Evolutionary conservation across 2,888 invertebrate genomes (phyloP).

Genomic region (Diploptera punctata): DNA sequence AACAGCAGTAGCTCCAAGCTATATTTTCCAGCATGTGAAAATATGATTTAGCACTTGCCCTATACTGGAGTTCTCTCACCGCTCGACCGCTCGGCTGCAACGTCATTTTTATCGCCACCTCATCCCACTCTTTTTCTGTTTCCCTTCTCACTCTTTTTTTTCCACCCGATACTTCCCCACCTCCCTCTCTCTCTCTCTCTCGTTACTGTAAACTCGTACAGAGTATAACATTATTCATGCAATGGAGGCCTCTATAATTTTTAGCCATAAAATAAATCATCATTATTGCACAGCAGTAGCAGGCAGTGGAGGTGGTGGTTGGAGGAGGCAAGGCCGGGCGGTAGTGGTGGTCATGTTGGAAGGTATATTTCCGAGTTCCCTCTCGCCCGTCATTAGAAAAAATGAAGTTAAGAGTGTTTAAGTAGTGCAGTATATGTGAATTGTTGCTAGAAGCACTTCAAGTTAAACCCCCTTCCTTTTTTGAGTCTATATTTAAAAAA

Average conservation of each 20-base stretch:
- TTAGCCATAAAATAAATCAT: conserved; percentile 65
- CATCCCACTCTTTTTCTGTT: conserved; percentile 41
- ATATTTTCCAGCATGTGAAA: conserved; percentile 36
- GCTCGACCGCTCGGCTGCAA: conserved; percentile 32
- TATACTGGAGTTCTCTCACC: conserved; percentile 34
- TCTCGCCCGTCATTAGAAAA: conserved; percentile 27
- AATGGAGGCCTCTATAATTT: conserved; percentile 57
- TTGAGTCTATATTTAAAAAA: no score
- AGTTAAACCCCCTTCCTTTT: no score
- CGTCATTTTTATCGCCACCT: conserved; percentile 49
- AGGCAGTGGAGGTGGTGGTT: conserved; percentile 49
- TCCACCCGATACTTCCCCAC: conserved; percentile 24
- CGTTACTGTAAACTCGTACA: conserved; percentile 43
- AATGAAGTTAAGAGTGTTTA: conserved; percentile 16
- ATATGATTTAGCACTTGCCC: conserved; percentile 38
- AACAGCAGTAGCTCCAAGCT: conserved; percentile 18
- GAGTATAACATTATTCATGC: conserved; percentile 41
- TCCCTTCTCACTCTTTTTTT: conserved; percentile 17
- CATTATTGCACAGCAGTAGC: conserved; percentile 63
- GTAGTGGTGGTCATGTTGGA: conserved; percentile 33
- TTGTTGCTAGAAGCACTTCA: no score
- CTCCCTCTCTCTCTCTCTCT: conserved; percentile 41
- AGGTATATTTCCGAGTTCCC: conserved; percentile 17
- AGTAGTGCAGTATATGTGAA: no score
- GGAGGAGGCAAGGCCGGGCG: conserved; percentile 36